phyloP scores from a whole-genome alignment of 2,888 invertebrate species.

The Eupithecia centaureata region DNA sequence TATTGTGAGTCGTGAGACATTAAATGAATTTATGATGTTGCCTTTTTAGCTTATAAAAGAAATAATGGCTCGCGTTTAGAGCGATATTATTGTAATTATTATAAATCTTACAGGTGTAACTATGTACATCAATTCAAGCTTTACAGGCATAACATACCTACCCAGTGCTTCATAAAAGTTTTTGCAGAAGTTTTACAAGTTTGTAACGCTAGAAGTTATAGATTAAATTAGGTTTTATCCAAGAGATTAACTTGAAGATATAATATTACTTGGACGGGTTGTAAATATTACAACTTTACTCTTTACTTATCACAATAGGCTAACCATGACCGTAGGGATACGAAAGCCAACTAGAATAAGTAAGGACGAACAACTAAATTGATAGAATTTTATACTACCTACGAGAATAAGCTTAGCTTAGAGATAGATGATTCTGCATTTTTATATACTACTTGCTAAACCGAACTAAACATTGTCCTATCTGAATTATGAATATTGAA shows the following conservation, averaged over 20 bases:
- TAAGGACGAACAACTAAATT: no score
- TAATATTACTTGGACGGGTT: no score
- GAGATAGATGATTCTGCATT: no score
- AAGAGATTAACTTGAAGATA: no score
- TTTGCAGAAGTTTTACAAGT: no score
- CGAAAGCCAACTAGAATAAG: neutral
- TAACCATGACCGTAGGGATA: neutral
- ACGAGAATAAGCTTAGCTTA: no score
- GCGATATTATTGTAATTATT: neutral
- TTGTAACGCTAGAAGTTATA: neutral
- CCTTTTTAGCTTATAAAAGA: neutral
- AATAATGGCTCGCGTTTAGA: neutral
- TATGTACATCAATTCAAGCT: neutral
- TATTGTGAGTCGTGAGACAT: slow-evolving; percentile 5
- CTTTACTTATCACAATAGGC: no score
- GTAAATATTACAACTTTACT: neutral
- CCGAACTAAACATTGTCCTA: no score
- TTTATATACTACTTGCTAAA: no score
- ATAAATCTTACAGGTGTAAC: neutral
- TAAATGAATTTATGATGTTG: slow-evolving; percentile 2
- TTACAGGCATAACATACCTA: neutral
- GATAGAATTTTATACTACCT: no score
- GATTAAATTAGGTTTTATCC: neutral
- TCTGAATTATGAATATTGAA: no score
- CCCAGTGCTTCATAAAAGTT: no score